A percentile compares a stretch with the other conserved stretches of the same genome.
phyloP scores from a whole-genome alignment of 1,140 invertebrate species.

The Apocrypta bakeri region DNA sequence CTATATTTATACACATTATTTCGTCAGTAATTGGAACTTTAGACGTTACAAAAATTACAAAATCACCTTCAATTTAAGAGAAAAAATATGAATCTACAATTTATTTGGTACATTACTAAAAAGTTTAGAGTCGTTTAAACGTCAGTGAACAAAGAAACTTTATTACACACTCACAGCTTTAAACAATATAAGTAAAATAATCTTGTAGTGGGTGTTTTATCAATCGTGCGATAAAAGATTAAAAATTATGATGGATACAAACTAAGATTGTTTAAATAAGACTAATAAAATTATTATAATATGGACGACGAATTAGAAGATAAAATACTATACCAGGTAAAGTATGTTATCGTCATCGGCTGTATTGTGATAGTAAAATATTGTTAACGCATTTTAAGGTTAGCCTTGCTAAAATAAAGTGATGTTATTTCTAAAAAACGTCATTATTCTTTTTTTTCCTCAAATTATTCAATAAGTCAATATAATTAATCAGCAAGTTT shows the following conservation, averaged over 20 bases:
- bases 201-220: too few species aligned
- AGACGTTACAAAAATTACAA: too few species aligned
- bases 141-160: background rate
- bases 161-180: background rate
- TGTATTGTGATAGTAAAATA: background rate
- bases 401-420: background rate
- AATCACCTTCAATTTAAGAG: background rate
- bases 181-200: background rate
- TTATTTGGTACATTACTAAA: background rate
- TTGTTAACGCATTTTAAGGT: background rate
- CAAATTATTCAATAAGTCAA: background rate
- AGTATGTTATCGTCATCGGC: constrained; percentile 20
- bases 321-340: constrained; percentile 84
- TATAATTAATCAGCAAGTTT: too few species aligned
- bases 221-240: background rate
- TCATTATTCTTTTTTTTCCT: background rate
- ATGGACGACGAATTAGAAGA: constrained; percentile 94
- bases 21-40: too few species aligned
- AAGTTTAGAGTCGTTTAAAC: background rate
- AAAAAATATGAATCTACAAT: background rate
- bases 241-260: background rate
- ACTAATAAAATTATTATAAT: constrained; percentile 51
- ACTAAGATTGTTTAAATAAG: background rate
- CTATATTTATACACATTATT: too few species aligned
- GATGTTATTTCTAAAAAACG: background rate